phyloP scores from a whole-genome alignment of 2,113 vertebrate genomes.

The Butorides virescens region DNA sequence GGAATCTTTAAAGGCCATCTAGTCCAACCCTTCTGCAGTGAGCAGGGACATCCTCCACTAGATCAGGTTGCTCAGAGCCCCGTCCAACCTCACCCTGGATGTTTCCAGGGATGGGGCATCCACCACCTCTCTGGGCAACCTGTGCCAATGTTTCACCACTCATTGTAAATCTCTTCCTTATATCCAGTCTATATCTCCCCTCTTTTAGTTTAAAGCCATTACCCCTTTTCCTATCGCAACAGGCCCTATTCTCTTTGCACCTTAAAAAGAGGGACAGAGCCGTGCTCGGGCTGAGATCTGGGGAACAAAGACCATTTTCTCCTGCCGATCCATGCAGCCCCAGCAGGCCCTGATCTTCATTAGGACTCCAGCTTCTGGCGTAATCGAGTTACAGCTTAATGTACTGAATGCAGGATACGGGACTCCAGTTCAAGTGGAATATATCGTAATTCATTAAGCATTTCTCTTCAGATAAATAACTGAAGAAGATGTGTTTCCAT shows the following conservation, averaged over 20 bases:
- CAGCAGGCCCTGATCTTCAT: not conserved
- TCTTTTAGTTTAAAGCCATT: not conserved
- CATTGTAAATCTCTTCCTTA: not conserved
- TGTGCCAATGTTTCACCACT: not conserved
- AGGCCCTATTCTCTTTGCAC: not conserved
- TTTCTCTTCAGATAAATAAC: conserved; percentile 25
- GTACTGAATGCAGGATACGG: not conserved
- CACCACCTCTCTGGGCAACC: not conserved
- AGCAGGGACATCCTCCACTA: not conserved
- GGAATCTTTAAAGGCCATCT: accelerated
- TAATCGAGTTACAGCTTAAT: conserved; percentile 21
- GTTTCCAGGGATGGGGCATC: not conserved
- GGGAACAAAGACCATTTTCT: not conserved
- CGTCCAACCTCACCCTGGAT: accelerated
- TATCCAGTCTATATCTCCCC: not conserved
- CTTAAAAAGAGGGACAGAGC: not conserved
- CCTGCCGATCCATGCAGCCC: not conserved
- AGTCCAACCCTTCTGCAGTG: not conserved
- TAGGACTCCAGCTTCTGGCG: not conserved
- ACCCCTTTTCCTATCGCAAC: accelerated
- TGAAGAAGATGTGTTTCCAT: conserved; percentile 8
- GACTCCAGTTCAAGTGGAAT: not conserved
- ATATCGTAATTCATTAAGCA: not conserved
- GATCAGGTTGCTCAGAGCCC: not conserved
- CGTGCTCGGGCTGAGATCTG: not conserved